phyloP scores from a whole-genome alignment of 2,113 vertebrate genomes.

The Oncorhynchus clarkii region DNA sequence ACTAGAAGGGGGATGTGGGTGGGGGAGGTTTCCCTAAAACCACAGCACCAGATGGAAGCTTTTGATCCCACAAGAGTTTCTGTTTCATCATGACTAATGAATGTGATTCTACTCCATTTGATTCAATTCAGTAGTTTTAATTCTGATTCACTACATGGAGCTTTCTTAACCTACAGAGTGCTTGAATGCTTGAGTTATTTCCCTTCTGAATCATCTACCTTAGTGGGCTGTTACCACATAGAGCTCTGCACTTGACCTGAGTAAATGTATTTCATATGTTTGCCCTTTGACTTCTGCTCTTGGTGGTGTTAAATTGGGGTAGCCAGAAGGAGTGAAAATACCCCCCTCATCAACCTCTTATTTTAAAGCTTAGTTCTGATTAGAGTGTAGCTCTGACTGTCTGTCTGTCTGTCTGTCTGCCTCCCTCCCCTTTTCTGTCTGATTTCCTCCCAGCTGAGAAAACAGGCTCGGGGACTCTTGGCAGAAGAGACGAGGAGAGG shows the following conservation, averaged over 20 bases:
- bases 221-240: background rate
- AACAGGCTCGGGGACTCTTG: slow-evolving; percentile 64
- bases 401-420: too few relatives aligned
- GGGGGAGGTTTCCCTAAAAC: slow-evolving; percentile 11
- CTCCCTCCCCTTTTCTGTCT: background rate
- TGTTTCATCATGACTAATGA: slow-evolving; percentile 4
- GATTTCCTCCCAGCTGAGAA: slow-evolving; percentile 70
- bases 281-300: slow-evolving; percentile 16
- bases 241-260: background rate
- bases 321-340: background rate
- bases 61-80: slow-evolving; percentile 38
- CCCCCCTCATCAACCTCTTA: background rate
- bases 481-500: slow-evolving; percentile 56
- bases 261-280: background rate
- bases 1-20: slow-evolving; percentile 16
- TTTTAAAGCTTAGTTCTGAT: background rate
- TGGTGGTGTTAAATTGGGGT: background rate
- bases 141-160: background rate
- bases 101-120: background rate
- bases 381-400: background rate
- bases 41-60: slow-evolving; percentile 55
- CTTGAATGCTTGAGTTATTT: background rate
- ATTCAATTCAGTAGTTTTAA: background rate
- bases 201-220: background rate
- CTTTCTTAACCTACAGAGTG: background rate